Conservation (phyloP, 2,113 vertebrate species). For the Galeopterus variegatus region DNA sequence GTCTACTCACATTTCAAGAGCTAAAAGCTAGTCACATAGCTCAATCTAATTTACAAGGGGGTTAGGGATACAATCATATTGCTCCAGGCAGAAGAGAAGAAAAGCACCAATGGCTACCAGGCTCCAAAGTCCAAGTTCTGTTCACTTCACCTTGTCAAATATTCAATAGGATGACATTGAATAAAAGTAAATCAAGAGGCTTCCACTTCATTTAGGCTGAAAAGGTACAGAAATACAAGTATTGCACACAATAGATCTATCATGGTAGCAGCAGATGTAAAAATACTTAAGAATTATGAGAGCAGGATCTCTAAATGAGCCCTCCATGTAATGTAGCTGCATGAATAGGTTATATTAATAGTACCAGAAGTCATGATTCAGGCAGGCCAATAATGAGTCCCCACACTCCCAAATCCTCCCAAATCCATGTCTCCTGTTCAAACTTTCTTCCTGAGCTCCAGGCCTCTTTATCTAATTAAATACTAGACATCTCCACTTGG, state of each 20-base stretch:
- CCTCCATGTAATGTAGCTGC: neutral
- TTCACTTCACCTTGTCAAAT: neutral
- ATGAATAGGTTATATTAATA: neutral
- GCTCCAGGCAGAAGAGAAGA: neutral
- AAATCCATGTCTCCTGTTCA: neutral
- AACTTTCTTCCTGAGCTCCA: slow-evolving; percentile 19
- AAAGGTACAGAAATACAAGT: neutral
- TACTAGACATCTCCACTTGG: neutral
- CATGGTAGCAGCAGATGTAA: neutral
- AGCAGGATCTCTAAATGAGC: neutral
- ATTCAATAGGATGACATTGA: neutral
- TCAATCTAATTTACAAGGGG: neutral
- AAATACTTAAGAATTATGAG: neutral
- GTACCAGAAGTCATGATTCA: neutral
- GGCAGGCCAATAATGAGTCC: neutral
- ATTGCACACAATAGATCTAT: neutral
- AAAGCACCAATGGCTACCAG: neutral
- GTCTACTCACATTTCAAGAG: neutral
- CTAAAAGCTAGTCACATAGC: neutral
- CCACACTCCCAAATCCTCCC: neutral
- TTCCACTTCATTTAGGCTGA: slow-evolving; percentile 25
- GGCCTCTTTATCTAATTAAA: slow-evolving; percentile 6
- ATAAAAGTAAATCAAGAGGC: neutral
- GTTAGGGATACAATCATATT: neutral
- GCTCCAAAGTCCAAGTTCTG: neutral